These are phyloP conservation scores for Heliocidaris erythrogramma DNA, from an alignment of 35 echinoderm and acorn worm species.

Conservation along the genomic window DNA sequence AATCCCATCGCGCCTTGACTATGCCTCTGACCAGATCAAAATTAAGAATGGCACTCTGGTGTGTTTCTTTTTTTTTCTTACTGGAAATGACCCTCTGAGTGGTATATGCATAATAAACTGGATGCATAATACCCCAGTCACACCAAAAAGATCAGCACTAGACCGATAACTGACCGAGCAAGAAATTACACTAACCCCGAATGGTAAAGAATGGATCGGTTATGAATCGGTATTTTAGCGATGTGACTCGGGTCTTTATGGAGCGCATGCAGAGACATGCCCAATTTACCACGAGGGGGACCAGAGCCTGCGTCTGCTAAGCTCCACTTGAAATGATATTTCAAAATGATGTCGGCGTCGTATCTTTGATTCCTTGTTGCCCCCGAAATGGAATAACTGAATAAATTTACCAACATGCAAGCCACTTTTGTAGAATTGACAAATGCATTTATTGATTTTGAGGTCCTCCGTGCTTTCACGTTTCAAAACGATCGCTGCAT, in stretches of 20 bases:
- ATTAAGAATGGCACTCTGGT: background rate
- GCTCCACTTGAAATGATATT: background rate
- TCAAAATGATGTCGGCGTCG: background rate
- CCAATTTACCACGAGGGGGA: background rate
- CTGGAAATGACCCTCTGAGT: background rate
- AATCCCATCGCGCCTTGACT: background rate
- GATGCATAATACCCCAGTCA: too few relatives aligned
- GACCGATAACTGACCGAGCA: too few relatives aligned
- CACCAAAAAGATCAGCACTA: too few relatives aligned
- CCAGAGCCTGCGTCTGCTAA: background rate
- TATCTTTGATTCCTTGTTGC: background rate
- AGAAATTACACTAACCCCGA: too few relatives aligned
- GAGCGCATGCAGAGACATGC: background rate
- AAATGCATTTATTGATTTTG: background rate
- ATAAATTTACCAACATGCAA: background rate
- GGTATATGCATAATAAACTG: background rate
- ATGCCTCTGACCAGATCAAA: background rate
- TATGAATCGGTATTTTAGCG: too few relatives aligned
- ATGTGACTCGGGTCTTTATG: background rate
- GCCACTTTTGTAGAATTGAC: background rate
- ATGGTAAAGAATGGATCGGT: too few relatives aligned
- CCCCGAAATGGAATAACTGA: background rate
- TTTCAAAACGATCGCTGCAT: too few relatives aligned
- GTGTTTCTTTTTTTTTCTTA: background rate
- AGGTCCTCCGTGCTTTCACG: too few relatives aligned